These are phyloP conservation scores for Pocillopora verrucosa DNA, from an alignment of 64 coral and sea anemone genomes.

Conservation along the genomic window DNA sequence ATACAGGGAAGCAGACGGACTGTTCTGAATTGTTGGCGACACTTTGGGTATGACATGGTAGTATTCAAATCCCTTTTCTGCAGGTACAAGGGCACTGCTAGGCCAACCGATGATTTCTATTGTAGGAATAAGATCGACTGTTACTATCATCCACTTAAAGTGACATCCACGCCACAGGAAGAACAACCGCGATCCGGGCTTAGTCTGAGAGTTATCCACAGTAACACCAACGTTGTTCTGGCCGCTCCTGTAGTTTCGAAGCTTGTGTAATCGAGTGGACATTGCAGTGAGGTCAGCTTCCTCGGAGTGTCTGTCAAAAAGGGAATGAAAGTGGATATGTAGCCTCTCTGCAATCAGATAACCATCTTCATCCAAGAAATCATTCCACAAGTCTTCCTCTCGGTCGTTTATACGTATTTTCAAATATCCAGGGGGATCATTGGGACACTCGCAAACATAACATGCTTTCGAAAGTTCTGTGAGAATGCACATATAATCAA, in stretches of 20 bases:
- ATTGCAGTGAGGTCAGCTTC: conserved; percentile 54
- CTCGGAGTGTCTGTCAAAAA: conserved; percentile 63
- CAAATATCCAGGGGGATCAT: conserved; percentile 48
- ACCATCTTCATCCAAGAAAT: conserved; percentile 40
- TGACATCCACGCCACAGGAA: conserved; percentile 64
- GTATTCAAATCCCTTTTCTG: not conserved
- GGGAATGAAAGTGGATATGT: conserved; percentile 40
- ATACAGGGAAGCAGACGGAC: conserved; percentile 6
- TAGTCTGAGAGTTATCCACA: conserved; percentile 60
- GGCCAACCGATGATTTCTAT: conserved; percentile 61
- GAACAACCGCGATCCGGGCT: conserved; percentile 57
- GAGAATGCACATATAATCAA: conserved; percentile 60
- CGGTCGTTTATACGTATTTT: conserved; percentile 25
- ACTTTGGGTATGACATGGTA: conserved; percentile 61
- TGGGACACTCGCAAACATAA: not conserved
- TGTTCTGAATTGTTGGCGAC: conserved; percentile 29
- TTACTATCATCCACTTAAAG: conserved; percentile 43
- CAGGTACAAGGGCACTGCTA: not conserved
- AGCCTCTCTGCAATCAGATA: conserved; percentile 52
- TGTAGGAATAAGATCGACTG: conserved; percentile 55
- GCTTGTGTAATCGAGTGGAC: conserved; percentile 46
- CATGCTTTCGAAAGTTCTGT: conserved; percentile 39
- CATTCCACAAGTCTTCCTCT: conserved; percentile 13
- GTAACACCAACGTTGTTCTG: conserved; percentile 31
- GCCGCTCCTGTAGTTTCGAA: conserved; percentile 32